Evolutionary conservation across 2,113 vertebrate genomes (phyloP).

Genomic region (Cariama cristata): DNA sequence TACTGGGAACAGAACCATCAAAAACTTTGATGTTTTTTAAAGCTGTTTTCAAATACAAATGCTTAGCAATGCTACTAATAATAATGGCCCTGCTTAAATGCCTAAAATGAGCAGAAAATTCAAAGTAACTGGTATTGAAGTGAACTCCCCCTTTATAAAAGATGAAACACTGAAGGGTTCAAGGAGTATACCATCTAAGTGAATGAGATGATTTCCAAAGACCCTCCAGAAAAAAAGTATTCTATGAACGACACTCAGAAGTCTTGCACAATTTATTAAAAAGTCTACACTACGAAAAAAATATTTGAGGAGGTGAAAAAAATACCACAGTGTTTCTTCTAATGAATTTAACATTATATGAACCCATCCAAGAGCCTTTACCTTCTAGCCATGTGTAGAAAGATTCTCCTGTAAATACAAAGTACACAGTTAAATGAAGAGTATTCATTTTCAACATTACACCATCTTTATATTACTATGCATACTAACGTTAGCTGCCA

Average conservation of each 20-base stretch:
- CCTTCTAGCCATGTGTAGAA: slow-evolving; percentile 99
- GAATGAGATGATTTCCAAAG: not conserved
- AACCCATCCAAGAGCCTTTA: slow-evolving; percentile 57
- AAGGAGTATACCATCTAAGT: not conserved
- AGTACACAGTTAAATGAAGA: slow-evolving; percentile 17
- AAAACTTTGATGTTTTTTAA: not conserved
- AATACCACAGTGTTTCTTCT: not conserved
- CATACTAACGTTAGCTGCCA: not conserved
- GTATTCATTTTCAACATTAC: not conserved
- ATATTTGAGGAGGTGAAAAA: not conserved
- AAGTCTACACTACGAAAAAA: not conserved
- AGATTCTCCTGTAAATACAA: slow-evolving; percentile 84
- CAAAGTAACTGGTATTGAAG: not conserved
- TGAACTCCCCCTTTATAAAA: not conserved
- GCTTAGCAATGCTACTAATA: not conserved
- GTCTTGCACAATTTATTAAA: not conserved
- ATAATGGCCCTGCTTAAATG: not conserved
- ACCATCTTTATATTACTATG: not conserved
- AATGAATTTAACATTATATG: not conserved
- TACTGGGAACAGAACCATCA: not conserved
- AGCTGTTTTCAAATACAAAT: not conserved
- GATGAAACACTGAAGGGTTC: not conserved
- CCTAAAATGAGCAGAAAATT: not conserved
- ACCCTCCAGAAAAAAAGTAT: not conserved
- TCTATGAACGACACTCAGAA: not conserved